A percentile compares a stretch with the other conserved stretches of the same genome.
phyloP scores from a whole-genome alignment of 2,888 invertebrate genomes.

The Antitype chi region DNA sequence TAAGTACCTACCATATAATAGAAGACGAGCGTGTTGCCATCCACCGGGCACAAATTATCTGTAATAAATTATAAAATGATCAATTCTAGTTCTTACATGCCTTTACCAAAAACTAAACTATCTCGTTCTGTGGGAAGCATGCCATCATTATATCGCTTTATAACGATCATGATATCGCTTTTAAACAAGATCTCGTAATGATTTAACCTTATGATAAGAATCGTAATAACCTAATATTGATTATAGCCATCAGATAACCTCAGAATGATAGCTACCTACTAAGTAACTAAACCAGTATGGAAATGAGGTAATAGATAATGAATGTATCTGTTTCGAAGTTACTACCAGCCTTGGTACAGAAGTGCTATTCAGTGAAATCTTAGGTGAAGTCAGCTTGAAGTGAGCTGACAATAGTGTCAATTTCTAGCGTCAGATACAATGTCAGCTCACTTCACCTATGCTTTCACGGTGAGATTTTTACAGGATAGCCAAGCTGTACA shows the following conservation, averaged over 20 bases:
- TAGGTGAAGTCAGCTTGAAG: too few species aligned
- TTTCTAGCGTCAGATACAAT: too few species aligned
- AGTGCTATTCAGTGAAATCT: too few species aligned
- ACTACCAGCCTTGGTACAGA: neutral
- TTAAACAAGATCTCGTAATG: neutral
- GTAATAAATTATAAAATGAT: neutral
- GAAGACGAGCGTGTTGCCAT: neutral
- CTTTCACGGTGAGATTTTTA: too few species aligned
- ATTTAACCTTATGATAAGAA: conserved; percentile 13
- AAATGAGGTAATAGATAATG: conserved; percentile 13
- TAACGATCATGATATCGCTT: neutral
- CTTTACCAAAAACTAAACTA: too few species aligned
- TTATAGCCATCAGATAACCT: conserved; percentile 8
- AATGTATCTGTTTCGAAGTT: conserved; percentile 23
- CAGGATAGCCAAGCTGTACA: neutral
- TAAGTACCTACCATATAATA: too few species aligned
- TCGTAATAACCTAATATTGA: conserved; percentile 20
- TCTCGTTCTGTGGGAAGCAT: neutral
- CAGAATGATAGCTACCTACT: conserved; percentile 4
- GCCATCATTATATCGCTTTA: neutral
- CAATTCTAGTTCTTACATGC: neutral
- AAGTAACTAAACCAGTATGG: conserved; percentile 37
- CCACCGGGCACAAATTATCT: neutral
- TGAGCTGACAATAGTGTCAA: too few species aligned
- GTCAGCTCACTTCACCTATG: too few species aligned